Evolutionary conservation across 2,888 invertebrate genomes (phyloP).

Genomic region (Oithona nana): DNA sequence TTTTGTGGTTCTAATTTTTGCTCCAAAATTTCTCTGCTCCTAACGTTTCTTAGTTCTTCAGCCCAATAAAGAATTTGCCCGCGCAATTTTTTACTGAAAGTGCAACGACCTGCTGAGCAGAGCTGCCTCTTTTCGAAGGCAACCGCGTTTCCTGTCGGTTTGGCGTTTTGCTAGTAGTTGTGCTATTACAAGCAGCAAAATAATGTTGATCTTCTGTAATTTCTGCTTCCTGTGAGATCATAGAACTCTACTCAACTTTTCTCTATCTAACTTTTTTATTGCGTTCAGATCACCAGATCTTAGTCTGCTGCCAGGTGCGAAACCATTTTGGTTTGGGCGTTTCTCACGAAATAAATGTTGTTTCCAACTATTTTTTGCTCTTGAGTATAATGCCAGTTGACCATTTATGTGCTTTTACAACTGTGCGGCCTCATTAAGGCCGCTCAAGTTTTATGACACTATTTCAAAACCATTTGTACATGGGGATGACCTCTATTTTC

Average conservation of each 20-base stretch:
- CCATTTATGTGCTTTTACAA: background rate
- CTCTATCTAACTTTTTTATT: background rate
- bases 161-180: too few species aligned
- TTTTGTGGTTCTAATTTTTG: background rate
- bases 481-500: background rate
- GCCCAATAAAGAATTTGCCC: background rate
- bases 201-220: background rate
- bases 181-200: too few species aligned
- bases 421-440: background rate
- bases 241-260: too few species aligned
- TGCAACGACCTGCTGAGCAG: background rate
- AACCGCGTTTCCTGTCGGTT: background rate
- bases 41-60: too few species aligned
- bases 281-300: background rate
- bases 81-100: background rate
- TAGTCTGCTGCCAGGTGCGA: background rate
- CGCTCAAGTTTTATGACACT: background rate
- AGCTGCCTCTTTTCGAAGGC: background rate
- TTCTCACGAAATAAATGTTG: background rate
- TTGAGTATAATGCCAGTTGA: too few species aligned
- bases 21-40: background rate
- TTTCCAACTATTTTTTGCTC: background rate
- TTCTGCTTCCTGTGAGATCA: background rate
- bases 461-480: background rate
- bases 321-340: background rate